A percentile compares a stretch with the other conserved stretches of the same genome.
Evolutionary conservation across 1,140 invertebrate genomes (phyloP).

Genomic region (Leptoteleia sp.): DNA sequence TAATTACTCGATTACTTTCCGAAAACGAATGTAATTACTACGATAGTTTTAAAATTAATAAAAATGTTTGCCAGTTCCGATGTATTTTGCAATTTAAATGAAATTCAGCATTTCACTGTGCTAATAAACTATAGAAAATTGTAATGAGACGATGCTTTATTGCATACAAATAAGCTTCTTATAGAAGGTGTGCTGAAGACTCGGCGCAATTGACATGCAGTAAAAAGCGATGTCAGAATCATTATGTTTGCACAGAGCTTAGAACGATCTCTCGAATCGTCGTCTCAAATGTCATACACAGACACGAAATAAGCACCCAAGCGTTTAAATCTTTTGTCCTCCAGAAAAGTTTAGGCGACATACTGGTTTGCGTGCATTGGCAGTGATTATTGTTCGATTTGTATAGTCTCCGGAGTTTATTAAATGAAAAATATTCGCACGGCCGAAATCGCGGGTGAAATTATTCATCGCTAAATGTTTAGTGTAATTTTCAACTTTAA

Average conservation of each 20-base stretch:
- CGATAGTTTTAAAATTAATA: no score
- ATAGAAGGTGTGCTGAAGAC: constrained; percentile 58
- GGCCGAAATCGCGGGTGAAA: no score
- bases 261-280: constrained; percentile 70
- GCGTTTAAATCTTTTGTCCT: constrained; percentile 68
- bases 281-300: constrained; percentile 72
- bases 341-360: constrained; percentile 68
- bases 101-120: constrained; percentile 2
- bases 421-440: constrained; percentile 17
- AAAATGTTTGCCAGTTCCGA: no score
- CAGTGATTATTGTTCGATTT: constrained; percentile 48
- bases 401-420: constrained; percentile 19
- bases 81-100: constrained; percentile 6
- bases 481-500: no score
- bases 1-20: no score
- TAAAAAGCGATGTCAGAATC: constrained; percentile 70
- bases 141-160: constrained; percentile 51
- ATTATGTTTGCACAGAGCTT: constrained; percentile 68
- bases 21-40: no score
- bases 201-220: constrained; percentile 63
- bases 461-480: no score
- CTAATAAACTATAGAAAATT: constrained; percentile 53
- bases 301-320: constrained; percentile 69
- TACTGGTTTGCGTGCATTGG: constrained; percentile 64
- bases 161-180: constrained; percentile 65